Base-by-base conservation (phyloP, 2,888 invertebrate genomes). In the Agrochola litura region DNA sequence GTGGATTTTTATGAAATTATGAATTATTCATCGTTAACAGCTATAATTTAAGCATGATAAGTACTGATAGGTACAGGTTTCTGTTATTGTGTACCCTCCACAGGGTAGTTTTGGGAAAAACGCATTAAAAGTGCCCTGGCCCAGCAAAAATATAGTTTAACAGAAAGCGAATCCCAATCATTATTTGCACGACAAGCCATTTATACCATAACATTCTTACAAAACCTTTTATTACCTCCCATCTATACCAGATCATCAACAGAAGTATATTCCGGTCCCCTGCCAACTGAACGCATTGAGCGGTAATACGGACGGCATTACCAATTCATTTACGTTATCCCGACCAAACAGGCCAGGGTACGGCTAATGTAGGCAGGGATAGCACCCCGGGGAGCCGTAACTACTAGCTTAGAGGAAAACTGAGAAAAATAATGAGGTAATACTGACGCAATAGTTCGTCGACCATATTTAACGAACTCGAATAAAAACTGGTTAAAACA, bases 251-350 rank as follows among this genome's bases (percentile, higher is more conserved):
- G 46, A 30, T 65, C 49, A 70, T 56, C 56, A 64, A 54, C 10
- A 68, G 60, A 73, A 76, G 52, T 72, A 74, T 54, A 41, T 14
- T 6, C 10, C 10, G 30, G 58, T 78, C 73, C 60, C 76, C 25
- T 19, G 70, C 43, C 70, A 70, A 64, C 54, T 6, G 69, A 70
- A 67, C 67, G 69, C 77, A 80, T 82, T 81, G 81, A 79, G 71
- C 72, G 72, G 70, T 76, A 82, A 76, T 87, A 74, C 75, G 60
- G 64, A n/a, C 66, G 58, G 76, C 81, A 87, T 86, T 76, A 87
- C 84, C 84, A 77, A 82, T 87, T 87, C 86, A 86, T 87, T 87
- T 86, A 76, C 76, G 79, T 87, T 87, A 87, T 79, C 80, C 81
- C 66, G 68, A 61, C 56, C 85, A 82, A 82, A 81, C 86, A 76